These are phyloP conservation scores for Herminia tarsipennalis DNA, from an alignment of 2,888 invertebrate genomes.

Conservation along the genomic window DNA sequence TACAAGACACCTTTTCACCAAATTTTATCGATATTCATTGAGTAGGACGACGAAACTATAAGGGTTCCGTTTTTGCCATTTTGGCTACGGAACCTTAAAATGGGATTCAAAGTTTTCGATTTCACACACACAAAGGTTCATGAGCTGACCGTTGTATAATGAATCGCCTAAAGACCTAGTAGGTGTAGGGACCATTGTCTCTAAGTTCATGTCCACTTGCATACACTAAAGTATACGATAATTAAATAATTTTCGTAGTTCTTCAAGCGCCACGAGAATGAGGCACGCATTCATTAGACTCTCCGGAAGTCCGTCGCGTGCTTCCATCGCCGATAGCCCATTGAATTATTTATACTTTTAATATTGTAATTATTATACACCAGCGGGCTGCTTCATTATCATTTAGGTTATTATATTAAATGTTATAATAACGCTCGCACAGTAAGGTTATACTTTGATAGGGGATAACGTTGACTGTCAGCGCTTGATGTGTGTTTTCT, in stretches of 20 bases:
- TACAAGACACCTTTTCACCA: too few species aligned
- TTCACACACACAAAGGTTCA: too few species aligned
- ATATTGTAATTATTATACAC: constrained; percentile 83
- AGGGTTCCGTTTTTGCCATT: too few species aligned
- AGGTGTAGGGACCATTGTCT: constrained; percentile 30
- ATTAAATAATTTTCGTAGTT: constrained; percentile 69
- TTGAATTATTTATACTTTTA: constrained; percentile 85
- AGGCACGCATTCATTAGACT: constrained; percentile 72
- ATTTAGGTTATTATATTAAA: constrained; percentile 83
- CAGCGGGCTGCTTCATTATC: constrained; percentile 76
- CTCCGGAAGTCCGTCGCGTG: constrained; percentile 84
- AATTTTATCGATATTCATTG: too few species aligned
- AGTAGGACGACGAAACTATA: too few species aligned
- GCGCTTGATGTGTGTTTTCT: constrained; percentile 66
- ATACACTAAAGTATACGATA: constrained; percentile 54
- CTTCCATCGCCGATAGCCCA: constrained; percentile 75
- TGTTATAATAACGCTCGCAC: constrained; percentile 77
- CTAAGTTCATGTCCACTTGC: constrained; percentile 40
- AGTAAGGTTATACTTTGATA: constrained; percentile 79
- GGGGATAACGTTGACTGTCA: constrained; percentile 72
- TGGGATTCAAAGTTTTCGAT: too few species aligned
- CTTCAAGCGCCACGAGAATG: constrained; percentile 66
- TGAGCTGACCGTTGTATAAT: too few species aligned
- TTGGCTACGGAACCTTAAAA: too few species aligned
- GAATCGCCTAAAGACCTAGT: constrained; percentile 16